phyloP scores from a whole-genome alignment of 2,888 invertebrate species.

The Lasioglossum vierecki region DNA sequence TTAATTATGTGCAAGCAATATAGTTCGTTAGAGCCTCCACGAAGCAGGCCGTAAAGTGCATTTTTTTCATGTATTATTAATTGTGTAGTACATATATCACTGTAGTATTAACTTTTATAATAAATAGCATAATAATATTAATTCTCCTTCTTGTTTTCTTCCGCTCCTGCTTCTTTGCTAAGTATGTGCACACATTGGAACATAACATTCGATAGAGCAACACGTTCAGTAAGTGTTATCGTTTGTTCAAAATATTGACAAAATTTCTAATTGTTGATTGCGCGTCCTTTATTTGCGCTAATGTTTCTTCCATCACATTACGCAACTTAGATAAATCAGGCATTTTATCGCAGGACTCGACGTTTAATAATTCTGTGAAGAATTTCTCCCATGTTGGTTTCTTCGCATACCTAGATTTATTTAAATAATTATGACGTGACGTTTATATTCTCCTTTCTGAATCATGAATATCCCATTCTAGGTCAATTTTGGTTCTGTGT shows the following conservation, averaged over 20 bases:
- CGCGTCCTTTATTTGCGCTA: constrained; percentile 76
- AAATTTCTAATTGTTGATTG: constrained; percentile 78
- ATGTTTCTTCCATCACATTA: constrained; percentile 80
- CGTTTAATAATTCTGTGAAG: constrained; percentile 92
- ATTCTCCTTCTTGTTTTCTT: constrained; percentile 66
- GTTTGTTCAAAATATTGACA: constrained; percentile 81
- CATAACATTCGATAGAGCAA: constrained; percentile 63
- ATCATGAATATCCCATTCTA: background rate
- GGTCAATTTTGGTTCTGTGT: too few species aligned
- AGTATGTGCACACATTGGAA: constrained; percentile 72
- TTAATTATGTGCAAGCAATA: constrained; percentile 72
- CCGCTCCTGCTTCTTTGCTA: constrained; percentile 74
- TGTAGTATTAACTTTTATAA: constrained; percentile 75
- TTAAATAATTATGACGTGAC: background rate
- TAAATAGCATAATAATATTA: constrained; percentile 81
- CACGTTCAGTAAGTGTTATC: constrained; percentile 81
- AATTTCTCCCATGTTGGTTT: constrained; percentile 91
- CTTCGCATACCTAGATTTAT: constrained; percentile 86
- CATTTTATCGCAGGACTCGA: constrained; percentile 90
- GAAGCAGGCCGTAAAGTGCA: constrained; percentile 72
- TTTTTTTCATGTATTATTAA: constrained; percentile 66
- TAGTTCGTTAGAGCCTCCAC: constrained; percentile 68
- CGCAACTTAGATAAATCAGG: constrained; percentile 88
- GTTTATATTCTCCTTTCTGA: background rate
- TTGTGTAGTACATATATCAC: constrained; percentile 71